Conservation (phyloP, 2,113 vertebrate species). For the Hydrochoerus hydrochaeris region DNA sequence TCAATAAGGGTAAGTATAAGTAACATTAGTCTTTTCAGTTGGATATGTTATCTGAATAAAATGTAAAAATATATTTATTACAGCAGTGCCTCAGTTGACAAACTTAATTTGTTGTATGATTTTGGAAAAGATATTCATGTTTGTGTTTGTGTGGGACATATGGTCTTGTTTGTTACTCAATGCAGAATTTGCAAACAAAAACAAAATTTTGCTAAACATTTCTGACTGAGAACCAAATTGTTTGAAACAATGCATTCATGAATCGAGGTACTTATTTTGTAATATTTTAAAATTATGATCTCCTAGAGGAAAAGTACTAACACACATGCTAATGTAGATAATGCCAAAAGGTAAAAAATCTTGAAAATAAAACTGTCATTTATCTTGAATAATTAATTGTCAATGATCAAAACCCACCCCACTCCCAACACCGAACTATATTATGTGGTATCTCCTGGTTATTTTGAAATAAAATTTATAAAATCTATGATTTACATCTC, state of each 20-base stretch:
- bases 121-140: background rate
- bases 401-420: background rate
- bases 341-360: conserved; percentile 30
- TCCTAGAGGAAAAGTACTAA: conserved; percentile 59
- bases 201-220: background rate
- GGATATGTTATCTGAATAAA: conserved; percentile 59
- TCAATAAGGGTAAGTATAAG: conserved; percentile 79
- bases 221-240: background rate
- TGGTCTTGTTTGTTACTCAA: background rate
- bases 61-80: background rate
- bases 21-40: conserved; percentile 66
- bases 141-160: background rate
- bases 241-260: background rate
- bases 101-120: background rate
- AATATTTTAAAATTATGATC: conserved; percentile 68
- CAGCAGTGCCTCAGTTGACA: background rate
- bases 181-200: background rate
- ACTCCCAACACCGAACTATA: background rate
- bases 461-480: conserved; percentile 20
- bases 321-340: conserved; percentile 38
- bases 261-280: background rate
- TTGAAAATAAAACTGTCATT: background rate
- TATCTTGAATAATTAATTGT: background rate
- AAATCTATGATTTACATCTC: background rate
- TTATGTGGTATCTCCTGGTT: background rate